Evolutionary conservation across 2,113 vertebrate genomes (phyloP).

Genomic region (Aramus guarauna): DNA sequence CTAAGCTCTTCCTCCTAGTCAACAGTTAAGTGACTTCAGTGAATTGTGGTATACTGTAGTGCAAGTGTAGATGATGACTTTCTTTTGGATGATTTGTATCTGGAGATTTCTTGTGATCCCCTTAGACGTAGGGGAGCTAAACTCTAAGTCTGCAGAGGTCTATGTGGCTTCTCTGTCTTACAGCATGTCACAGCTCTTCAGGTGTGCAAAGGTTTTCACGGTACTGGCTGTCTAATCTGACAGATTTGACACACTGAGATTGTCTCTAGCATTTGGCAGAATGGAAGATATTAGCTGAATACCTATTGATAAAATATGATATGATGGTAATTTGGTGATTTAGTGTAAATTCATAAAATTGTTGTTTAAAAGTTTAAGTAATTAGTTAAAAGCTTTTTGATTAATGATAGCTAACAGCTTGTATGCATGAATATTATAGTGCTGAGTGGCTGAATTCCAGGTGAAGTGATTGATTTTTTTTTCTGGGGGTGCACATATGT

Average conservation of each 20-base stretch:
- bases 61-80: background rate
- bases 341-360: conserved; percentile 10
- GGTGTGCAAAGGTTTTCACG: background rate
- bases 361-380: conserved; percentile 53
- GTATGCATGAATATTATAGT: conserved; percentile 22
- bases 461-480: conserved; percentile 62
- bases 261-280: background rate
- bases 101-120: background rate
- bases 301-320: background rate
- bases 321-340: background rate
- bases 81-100: background rate
- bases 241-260: background rate
- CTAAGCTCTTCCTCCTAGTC: background rate
- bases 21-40: background rate
- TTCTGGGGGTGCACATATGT: conserved; percentile 61
- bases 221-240: background rate
- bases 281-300: background rate
- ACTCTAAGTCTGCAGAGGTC: background rate
- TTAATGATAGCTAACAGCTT: conserved; percentile 67
- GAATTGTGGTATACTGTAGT: background rate
- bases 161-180: background rate
- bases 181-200: background rate
- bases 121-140: background rate
- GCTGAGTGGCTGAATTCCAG: conserved; percentile 64
- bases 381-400: conserved; percentile 67